phyloP scores from a whole-genome alignment of 2,888 invertebrate genomes.

The Thecophora atra region DNA sequence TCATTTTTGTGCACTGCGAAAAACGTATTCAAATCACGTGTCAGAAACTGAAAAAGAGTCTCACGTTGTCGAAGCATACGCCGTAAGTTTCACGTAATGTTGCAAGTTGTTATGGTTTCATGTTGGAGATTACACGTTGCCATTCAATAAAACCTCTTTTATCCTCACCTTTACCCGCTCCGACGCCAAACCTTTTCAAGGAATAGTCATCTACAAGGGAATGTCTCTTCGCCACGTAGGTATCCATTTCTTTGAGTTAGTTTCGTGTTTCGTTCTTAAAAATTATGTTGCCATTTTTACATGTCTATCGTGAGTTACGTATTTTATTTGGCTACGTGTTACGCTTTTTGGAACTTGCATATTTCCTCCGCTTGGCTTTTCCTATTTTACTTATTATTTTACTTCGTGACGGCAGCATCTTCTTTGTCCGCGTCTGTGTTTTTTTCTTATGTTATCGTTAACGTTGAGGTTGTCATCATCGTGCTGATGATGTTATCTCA shows the following conservation, averaged over 20 bases:
- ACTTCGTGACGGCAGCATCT: background rate
- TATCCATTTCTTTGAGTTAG: slow-evolving; percentile 30
- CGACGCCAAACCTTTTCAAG: no score
- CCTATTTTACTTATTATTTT: background rate
- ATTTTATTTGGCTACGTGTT: slow-evolving; percentile 36
- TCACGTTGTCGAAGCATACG: slow-evolving; percentile 9
- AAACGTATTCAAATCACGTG: slow-evolving; percentile 37
- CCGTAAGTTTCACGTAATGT: slow-evolving; percentile 23
- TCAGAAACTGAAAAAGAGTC: slow-evolving; percentile 16
- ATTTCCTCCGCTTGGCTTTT: background rate
- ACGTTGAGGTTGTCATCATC: slow-evolving; percentile 2
- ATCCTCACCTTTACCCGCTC: background rate
- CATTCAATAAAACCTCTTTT: background rate
- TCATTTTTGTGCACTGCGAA: no score
- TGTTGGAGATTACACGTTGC: slow-evolving; percentile 33
- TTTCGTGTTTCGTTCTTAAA: slow-evolving; percentile 20
- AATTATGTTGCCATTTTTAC: slow-evolving; percentile 37
- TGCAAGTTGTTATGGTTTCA: slow-evolving; percentile 25
- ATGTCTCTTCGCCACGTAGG: background rate
- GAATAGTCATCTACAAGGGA: background rate
- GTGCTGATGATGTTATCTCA: background rate
- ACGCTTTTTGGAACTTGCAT: background rate
- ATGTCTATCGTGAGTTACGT: slow-evolving; percentile 30
- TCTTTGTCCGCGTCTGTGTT: background rate
- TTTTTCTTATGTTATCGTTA: background rate